phyloP scores from a whole-genome alignment of 2,113 vertebrate genomes.

The Apodemus sylvaticus region DNA sequence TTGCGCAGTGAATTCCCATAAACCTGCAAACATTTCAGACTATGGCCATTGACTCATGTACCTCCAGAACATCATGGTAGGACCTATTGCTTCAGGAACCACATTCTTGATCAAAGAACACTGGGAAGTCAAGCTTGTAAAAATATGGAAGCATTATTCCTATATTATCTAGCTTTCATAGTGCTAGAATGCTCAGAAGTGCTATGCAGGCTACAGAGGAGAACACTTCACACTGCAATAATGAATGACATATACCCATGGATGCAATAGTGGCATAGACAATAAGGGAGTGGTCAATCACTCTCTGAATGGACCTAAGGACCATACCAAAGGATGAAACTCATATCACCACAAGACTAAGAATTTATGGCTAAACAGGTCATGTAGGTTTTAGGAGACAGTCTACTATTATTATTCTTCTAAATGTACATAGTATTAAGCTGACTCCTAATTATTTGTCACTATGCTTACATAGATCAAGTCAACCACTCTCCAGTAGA shows the following conservation, averaged over 20 bases:
- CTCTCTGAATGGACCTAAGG: not conserved
- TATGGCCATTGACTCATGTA: not conserved
- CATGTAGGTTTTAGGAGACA: not conserved
- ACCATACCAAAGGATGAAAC: not conserved
- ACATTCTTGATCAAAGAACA: not conserved
- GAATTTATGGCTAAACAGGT: too few relatives aligned
- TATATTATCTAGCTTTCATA: not conserved
- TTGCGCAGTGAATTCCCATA: not conserved
- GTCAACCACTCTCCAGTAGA: not conserved
- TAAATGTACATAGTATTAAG: not conserved
- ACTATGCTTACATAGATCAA: not conserved
- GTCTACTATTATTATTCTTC: not conserved
- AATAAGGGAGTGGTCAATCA: not conserved
- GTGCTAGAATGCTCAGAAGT: not conserved
- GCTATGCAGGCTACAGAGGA: not conserved
- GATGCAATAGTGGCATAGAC: not conserved
- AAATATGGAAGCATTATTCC: not conserved
- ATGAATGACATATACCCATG: not conserved
- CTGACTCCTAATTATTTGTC: not conserved
- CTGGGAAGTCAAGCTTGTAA: not conserved
- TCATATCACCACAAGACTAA: not conserved
- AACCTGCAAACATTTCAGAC: too few relatives aligned
- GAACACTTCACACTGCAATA: not conserved
- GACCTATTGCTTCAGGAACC: not conserved
- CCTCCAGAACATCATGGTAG: not conserved